Percentiles rank a stretch among this genome's conserved stretches.
Evolutionary conservation across 2,113 vertebrate species (phyloP).

Genomic region (Sinocyclocheilus anophthalmus): DNA sequence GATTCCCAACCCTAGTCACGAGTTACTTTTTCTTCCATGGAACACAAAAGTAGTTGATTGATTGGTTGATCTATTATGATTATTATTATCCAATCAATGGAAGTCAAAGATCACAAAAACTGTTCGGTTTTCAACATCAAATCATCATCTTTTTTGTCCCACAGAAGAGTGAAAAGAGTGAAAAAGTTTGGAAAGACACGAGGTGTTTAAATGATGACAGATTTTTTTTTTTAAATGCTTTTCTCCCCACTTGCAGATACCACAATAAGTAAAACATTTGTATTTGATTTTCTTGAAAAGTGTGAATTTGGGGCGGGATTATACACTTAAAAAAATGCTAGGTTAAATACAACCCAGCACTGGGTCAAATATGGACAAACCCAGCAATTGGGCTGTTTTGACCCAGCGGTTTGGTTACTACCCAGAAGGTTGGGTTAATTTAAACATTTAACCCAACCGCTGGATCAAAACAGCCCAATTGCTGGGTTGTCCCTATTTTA

Average conservation of each 20-base stretch:
- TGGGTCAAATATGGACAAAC: no score
- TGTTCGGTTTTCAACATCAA: not conserved
- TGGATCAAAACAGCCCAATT: no score
- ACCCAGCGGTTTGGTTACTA: no score
- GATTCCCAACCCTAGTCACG: no score
- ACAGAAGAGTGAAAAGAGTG: not conserved
- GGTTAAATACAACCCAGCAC: no score
- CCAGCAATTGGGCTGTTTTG: no score
- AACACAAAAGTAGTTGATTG: not conserved
- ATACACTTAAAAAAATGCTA: not conserved
- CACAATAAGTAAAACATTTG: not conserved
- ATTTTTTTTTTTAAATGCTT: not conserved
- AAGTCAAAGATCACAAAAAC: not conserved
- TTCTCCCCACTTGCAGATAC: not conserved
- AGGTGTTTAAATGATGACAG: not conserved
- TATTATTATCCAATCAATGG: not conserved
- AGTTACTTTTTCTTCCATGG: not conserved
- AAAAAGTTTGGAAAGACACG: not conserved
- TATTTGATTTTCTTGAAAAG: not conserved
- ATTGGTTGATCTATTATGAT: no score
- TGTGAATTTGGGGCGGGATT: not conserved
- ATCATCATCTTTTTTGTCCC: not conserved
- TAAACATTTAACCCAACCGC: no score
- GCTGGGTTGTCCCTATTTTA: no score
- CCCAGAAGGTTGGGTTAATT: no score